Base-by-base conservation (phyloP, 2,888 invertebrate species). In the Adineta ricciae region DNA sequence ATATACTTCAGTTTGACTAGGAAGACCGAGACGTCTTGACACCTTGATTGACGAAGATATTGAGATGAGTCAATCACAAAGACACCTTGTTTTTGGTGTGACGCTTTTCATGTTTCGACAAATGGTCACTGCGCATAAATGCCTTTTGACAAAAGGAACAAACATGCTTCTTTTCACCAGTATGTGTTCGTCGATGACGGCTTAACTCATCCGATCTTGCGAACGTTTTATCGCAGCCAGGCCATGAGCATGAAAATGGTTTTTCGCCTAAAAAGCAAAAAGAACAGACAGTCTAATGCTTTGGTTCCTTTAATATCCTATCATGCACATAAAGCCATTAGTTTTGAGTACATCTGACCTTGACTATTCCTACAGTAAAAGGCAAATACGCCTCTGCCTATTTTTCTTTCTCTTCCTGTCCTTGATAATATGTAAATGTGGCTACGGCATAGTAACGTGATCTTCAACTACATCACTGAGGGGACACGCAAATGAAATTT, bases 201-300 rank as follows among this genome's bases (percentile, higher is more conserved):
- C 95, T 95, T 21, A 96, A 92, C 91, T 96, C 96, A 90, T 96
- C 96, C 83, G 95, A 96, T 84, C 96, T 93, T 0, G 95, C 95
- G 91, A 96, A 96, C 64, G 94, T 92, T 83, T 95, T 93, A 87
- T 94, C 95, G 91, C 96, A 96, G 88, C 93, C 94, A 73, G 93
- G 93, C 94, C 95, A 96, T 86, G 93, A 93, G 90, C 96, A 96
- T 19, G 93, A 93, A 91, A 96, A 96, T 1, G 96, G 96, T 84
- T 94, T 93, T 90, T 96, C 96, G 41, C 78, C 78, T 78, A 78
- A 7, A 78, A 64, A 0, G 32, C 4, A 64, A n/a, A 64, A 1
- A 64, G 14, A 64, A 8, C 11, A 8, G 46, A 46, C 5, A 46
- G 11, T 46, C 11, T 5, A 46, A 8, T 46, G 11, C 11, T 46